Evolutionary conservation across 2,797 vertebrate species (phyloP), one percentile per base, ranked within the genome.

Genomic region (Cuniculus paca): DNA sequence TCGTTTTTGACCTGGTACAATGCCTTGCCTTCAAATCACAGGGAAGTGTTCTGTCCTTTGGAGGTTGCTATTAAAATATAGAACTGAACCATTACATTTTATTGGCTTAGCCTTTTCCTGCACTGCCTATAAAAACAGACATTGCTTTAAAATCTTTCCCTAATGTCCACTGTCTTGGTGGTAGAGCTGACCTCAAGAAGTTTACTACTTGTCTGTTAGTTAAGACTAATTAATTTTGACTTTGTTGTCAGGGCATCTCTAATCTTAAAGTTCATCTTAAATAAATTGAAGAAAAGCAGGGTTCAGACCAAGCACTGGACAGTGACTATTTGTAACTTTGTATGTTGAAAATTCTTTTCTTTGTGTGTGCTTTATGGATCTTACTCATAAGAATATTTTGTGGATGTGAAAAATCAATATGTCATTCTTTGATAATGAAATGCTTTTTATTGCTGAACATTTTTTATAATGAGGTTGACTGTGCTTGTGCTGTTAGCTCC

Each of bases 121-220:
- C 98, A 98, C 98, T 98, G 97, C 98, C 98, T 98, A 98, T 99
- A 98, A 99, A 99, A 99, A 98, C 98, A 98, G 98, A 98, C 98
- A 98, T 89, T 97, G 96, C 97, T 98, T 98, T 99, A 98, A 98
- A 98, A 98, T 83, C 97, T 98, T 97, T 98, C 98, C 97, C 98
- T 98, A 98, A 98, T 98, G 98, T 97, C 98, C 97, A 98, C 98
- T 98, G 98, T 98, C 97, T 97, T 98, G 97, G 97, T 97, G 97
- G 98, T 98, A 92, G 97, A 98, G 96, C 95, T 98, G 98, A 98
- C 98, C 98, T 98, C 96, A 98, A 97, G 94, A 98, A 97, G 97
- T 98, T 99, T 98, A 98, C 97, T 98, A 98, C 98, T 98, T 98
- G 97, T 97, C 98, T 98, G 98, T 98, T 98, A 97, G 97, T 98